phyloP scores from a whole-genome alignment of 2,113 vertebrate species.

The Pseudopipra pipra region DNA sequence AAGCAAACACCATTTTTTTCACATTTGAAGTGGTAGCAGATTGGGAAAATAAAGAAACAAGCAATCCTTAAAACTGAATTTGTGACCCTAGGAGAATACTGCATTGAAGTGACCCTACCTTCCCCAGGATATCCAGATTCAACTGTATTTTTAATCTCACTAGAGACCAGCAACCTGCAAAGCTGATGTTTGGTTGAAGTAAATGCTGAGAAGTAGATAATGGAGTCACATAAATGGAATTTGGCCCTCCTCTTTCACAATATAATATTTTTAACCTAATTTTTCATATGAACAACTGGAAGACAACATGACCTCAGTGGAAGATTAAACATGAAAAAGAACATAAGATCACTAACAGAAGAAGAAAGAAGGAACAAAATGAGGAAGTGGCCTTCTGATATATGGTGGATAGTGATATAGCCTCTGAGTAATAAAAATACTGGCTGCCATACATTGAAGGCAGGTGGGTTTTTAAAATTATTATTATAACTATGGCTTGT shows the following conservation, averaged over 20 bases:
- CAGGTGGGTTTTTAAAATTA: neutral
- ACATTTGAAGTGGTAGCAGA: neutral
- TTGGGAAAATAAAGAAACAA: neutral
- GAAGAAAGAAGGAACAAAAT: neutral
- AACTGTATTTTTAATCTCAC: neutral
- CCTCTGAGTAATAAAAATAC: neutral
- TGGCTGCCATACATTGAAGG: neutral
- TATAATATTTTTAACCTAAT: neutral
- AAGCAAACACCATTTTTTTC: neutral
- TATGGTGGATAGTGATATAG: neutral
- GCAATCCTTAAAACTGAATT: neutral
- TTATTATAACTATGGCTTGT: neutral
- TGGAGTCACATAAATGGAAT: neutral
- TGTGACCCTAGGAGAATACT: neutral
- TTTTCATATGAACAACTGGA: neutral
- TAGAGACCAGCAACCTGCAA: neutral
- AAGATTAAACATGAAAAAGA: neutral
- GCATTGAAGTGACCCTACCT: neutral
- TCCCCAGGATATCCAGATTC: neutral
- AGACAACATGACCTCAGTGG: neutral
- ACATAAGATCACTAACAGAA: neutral
- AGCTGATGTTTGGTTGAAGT: neutral
- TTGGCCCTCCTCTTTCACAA: neutral
- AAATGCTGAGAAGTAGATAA: neutral
- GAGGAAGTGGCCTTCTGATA: neutral